Percentiles rank a stretch among this genome's conserved stretches.
Evolutionary conservation across 2,888 invertebrate species (phyloP).

Genomic region (Actias luna): DNA sequence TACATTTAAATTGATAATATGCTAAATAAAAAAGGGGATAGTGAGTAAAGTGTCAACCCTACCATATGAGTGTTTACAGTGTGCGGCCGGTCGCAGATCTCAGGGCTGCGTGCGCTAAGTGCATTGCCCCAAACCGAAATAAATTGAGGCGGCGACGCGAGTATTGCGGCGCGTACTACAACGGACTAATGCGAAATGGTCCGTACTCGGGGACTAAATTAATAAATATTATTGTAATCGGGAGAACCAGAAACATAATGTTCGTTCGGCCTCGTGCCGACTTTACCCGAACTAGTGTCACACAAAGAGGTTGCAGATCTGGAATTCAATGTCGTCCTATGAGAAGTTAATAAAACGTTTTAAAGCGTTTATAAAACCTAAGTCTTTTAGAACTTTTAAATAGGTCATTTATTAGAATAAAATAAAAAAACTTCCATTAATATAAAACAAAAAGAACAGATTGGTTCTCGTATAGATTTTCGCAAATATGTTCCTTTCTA

Average conservation of each 20-base stretch:
- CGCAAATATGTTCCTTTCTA: too few relatives aligned
- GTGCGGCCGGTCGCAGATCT: conserved; percentile 64
- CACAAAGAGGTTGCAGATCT: too few relatives aligned
- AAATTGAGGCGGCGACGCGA: conserved; percentile 69
- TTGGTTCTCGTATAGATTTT: too few relatives aligned
- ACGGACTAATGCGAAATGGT: conserved; percentile 6
- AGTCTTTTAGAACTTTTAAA: too few relatives aligned
- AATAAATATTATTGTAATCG: not conserved
- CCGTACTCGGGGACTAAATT: not conserved
- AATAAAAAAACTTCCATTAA: too few relatives aligned
- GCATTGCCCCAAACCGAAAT: conserved; percentile 81
- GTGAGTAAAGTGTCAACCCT: conserved; percentile 12
- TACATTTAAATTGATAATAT: not conserved
- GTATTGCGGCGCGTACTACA: conserved; percentile 11
- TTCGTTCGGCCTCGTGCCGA: too few relatives aligned
- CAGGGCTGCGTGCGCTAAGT: conserved; percentile 73
- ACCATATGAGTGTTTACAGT: conserved; percentile 61
- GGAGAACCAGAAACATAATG: not conserved
- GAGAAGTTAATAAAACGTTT: too few relatives aligned
- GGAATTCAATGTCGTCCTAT: too few relatives aligned
- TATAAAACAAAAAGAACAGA: too few relatives aligned
- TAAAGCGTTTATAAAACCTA: too few relatives aligned
- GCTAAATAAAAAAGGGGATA: not conserved
- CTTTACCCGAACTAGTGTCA: too few relatives aligned
- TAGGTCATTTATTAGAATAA: too few relatives aligned